These are phyloP conservation scores for Gasterosteus aculeatus DNA, from an alignment of 2,113 vertebrate species.

Conservation along the genomic window DNA sequence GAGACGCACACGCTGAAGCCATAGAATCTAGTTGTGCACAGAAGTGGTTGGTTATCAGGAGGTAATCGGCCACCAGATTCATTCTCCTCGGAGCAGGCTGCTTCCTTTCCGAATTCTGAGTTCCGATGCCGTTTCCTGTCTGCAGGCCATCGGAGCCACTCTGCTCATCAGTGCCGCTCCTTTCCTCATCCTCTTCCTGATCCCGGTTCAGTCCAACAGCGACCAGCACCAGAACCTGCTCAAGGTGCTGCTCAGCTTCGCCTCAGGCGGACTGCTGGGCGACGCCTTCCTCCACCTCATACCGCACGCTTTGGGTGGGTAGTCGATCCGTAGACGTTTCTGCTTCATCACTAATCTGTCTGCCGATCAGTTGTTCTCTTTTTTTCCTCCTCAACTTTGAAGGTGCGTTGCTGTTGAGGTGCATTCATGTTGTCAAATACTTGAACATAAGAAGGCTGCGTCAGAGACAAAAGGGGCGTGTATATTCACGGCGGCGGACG, in stretches of 20 bases:
- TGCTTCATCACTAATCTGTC: background rate
- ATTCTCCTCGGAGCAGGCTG: no score
- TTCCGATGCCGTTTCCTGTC: background rate
- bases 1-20: no score
- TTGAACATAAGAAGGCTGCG: background rate
- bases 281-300: constrained; percentile 95
- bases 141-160: constrained; percentile 88
- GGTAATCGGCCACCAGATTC: no score
- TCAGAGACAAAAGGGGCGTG: background rate
- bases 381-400: no score
- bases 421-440: background rate
- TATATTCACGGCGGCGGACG: background rate
- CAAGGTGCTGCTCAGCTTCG: constrained; percentile 91
- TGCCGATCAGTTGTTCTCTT: background rate
- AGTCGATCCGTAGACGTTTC: fast-evolving
- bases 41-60: no score
- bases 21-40: no score
- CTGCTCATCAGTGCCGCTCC: constrained; percentile 90
- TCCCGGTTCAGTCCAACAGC: constrained; percentile 91
- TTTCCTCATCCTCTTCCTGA: constrained; percentile 91
- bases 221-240: constrained; percentile 89
- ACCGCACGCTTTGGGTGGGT: constrained; percentile 89
- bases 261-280: constrained; percentile 89
- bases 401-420: background rate
- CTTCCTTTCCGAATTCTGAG: no score